These are phyloP conservation scores for Moxostoma hubbsi DNA, from an alignment of 2,797 vertebrate genomes.

Conservation along the genomic window DNA sequence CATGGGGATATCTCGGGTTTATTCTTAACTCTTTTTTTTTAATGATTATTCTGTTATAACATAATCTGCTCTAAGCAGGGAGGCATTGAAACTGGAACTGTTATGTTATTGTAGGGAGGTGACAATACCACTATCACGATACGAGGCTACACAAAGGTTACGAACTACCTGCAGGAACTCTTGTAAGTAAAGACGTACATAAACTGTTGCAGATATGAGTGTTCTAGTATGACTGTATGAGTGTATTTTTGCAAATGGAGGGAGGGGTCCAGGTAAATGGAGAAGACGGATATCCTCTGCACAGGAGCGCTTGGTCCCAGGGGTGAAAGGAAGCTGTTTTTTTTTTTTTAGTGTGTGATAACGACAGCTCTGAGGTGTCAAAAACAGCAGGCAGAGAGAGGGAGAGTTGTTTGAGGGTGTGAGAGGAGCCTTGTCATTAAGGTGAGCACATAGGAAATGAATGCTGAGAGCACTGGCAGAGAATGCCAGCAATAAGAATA, in stretches of 20 bases:
- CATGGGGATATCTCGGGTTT: background rate
- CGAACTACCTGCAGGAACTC: conserved; percentile 52
- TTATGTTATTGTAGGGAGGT: conserved; percentile 64
- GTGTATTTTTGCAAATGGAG: background rate
- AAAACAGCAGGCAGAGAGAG: conserved; percentile 34
- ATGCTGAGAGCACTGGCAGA: conserved; percentile 15
- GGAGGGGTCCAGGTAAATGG: conserved; percentile 13
- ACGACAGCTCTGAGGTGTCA: conserved; percentile 64
- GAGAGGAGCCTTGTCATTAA: conserved; percentile 41
- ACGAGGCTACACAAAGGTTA: conserved; percentile 54
- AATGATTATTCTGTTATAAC: conserved; percentile 62
- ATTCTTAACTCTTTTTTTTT: background rate
- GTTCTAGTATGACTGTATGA: too few relatives aligned
- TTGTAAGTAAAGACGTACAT: conserved; percentile 32
- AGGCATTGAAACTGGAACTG: conserved; percentile 59
- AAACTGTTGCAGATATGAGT: background rate
- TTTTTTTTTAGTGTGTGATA: conserved; percentile 25
- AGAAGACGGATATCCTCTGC: conserved; percentile 56
- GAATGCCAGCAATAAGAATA: conserved; percentile 44
- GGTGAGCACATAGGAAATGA: conserved; percentile 38
- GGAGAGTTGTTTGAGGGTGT: conserved; percentile 19
- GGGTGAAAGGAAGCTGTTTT: conserved; percentile 51
- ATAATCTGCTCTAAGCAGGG: conserved; percentile 67
- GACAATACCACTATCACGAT: background rate
- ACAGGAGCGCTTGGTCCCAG: conserved; percentile 56